phyloP scores from a whole-genome alignment of 1,140 invertebrate species.

The Anthonomus grandis region DNA sequence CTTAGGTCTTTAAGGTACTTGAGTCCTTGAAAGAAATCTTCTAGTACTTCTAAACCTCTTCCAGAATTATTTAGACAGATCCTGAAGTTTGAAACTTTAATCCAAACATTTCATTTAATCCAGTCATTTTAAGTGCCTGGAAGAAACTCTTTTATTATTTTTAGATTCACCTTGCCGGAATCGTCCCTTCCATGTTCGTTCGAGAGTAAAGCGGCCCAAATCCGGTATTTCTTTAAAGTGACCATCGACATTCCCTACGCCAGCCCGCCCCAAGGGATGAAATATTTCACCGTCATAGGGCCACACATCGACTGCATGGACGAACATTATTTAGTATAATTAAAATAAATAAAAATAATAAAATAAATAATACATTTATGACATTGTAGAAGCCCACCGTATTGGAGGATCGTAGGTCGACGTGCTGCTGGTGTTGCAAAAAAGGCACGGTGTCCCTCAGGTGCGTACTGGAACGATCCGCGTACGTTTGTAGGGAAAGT shows the following conservation, averaged over 20 bases:
- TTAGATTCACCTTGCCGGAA: constrained; percentile 72
- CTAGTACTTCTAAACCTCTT: too few relatives aligned
- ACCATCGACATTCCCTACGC: constrained; percentile 81
- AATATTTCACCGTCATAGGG: constrained; percentile 82
- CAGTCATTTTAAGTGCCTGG: not conserved
- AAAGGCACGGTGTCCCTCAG: constrained; percentile 67
- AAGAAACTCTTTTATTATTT: constrained; percentile 14
- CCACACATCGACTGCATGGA: constrained; percentile 86
- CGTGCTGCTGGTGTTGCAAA: constrained; percentile 74
- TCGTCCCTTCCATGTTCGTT: constrained; percentile 76
- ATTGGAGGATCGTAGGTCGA: constrained; percentile 65
- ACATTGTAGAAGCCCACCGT: constrained; percentile 64
- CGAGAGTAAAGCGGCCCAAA: constrained; percentile 74
- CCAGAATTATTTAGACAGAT: too few relatives aligned
- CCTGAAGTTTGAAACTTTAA: too few relatives aligned
- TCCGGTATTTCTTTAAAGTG: constrained; percentile 76
- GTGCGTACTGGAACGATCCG: constrained; percentile 69
- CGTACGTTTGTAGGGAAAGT: constrained; percentile 79
- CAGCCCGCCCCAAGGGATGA: constrained; percentile 79
- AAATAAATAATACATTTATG: constrained; percentile 1
- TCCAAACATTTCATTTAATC: not conserved
- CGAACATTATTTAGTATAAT: constrained; percentile 77
- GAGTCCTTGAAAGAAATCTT: too few relatives aligned
- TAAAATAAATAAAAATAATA: constrained; percentile 46
- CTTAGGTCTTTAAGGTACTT: too few relatives aligned